Evolutionary conservation across 2,113 vertebrate species (phyloP).

Genomic region (Hippocampus comes): DNA sequence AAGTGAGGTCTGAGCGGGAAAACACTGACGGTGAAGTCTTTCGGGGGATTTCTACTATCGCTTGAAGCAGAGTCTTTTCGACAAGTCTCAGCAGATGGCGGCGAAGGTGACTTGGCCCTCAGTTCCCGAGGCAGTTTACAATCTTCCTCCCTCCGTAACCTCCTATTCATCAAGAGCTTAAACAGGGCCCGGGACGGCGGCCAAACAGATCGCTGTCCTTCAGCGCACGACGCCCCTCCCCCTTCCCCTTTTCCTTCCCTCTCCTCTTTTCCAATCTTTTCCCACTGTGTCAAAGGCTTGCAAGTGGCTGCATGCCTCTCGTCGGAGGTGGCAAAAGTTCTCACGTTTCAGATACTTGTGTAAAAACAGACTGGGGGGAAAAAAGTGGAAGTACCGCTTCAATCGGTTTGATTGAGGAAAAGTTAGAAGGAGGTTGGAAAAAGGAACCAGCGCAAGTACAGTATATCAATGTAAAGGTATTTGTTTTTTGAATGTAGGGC

Average conservation of each 20-base stretch:
- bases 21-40: conserved; percentile 32
- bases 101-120: conserved; percentile 50
- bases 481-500: no score
- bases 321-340: conserved; percentile 1
- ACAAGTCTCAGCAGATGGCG: conserved; percentile 55
- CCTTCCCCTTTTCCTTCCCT: conserved; percentile 12
- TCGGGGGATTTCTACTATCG: conserved; percentile 41
- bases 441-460: no score
- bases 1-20: conserved; percentile 16
- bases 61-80: conserved; percentile 34
- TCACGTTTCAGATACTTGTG: neutral
- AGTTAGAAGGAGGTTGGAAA: neutral
- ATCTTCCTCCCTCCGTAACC: conserved; percentile 57
- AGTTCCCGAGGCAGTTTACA: conserved; percentile 49
- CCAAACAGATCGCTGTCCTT: conserved; percentile 55
- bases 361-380: neutral
- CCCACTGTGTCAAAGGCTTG: conserved; percentile 46
- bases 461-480: neutral
- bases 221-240: conserved; percentile 16
- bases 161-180: conserved; percentile 64
- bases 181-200: conserved; percentile 46
- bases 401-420: no score
- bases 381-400: neutral
- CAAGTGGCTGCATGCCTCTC: conserved; percentile 67
- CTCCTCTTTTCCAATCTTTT: conserved; percentile 54